A percentile compares a stretch with the other conserved stretches of the same genome.
phyloP scores from a whole-genome alignment of 1,140 invertebrate species.

The Drosophila bocki region DNA sequence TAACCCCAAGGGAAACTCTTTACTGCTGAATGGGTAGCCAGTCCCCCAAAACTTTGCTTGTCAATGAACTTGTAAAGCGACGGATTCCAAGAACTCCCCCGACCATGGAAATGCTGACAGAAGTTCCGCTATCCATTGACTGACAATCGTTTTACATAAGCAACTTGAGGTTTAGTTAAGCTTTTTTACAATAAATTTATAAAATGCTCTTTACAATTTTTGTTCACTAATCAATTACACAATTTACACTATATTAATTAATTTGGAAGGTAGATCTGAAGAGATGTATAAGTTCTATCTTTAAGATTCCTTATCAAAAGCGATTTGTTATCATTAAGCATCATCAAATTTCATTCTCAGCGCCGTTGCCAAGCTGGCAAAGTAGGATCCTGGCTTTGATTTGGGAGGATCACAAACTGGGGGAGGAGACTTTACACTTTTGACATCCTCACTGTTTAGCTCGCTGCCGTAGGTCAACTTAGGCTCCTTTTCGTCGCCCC shows the following conservation, averaged over 20 bases:
- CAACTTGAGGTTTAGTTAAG: not conserved
- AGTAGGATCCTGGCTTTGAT: not conserved
- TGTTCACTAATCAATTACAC: not conserved
- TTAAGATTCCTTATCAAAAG: no score
- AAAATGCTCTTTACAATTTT: not conserved
- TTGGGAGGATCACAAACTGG: not conserved
- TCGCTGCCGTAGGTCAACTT: not conserved
- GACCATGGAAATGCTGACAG: constrained; percentile 49
- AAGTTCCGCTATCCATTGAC: constrained; percentile 41
- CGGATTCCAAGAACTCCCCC: constrained; percentile 42
- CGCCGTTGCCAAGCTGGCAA: constrained; percentile 34
- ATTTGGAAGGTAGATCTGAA: not conserved
- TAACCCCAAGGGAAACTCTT: constrained; percentile 29
- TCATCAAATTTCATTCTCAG: constrained; percentile 26
- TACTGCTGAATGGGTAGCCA: constrained; percentile 33
- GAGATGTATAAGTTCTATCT: no score
- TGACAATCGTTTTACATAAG: constrained; percentile 12
- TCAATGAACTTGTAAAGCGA: constrained; percentile 58
- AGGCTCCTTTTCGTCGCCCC: no score
- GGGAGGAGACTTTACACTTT: no score
- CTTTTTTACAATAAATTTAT: not conserved
- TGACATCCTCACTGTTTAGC: no score
- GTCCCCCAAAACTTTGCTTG: constrained; percentile 16
- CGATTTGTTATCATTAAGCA: not conserved
- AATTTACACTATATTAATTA: not conserved